These are phyloP conservation scores for Perizoma affinitatum DNA, from an alignment of 2,888 invertebrate genomes.

Conservation along the genomic window DNA sequence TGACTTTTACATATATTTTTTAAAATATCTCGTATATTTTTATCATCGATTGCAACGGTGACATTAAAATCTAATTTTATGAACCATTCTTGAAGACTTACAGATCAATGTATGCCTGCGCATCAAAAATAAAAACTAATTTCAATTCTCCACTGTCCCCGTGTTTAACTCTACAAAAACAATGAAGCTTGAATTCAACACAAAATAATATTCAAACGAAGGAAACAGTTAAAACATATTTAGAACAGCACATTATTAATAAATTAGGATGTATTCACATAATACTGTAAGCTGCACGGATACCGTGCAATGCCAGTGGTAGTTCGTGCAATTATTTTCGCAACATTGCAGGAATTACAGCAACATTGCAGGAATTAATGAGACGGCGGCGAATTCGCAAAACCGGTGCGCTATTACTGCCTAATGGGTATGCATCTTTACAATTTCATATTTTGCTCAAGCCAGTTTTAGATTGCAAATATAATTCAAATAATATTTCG, in stretches of 20 bases:
- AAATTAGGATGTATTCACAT: slow-evolving; percentile 21
- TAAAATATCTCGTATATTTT: too few relatives aligned
- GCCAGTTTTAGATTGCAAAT: slow-evolving; percentile 9
- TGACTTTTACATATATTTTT: too few relatives aligned
- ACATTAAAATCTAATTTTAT: too few relatives aligned
- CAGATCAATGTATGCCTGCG: too few relatives aligned
- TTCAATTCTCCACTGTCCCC: too few relatives aligned
- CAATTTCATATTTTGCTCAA: slow-evolving; percentile 13
- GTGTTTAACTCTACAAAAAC: too few relatives aligned
- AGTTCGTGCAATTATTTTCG: slow-evolving; percentile 20
- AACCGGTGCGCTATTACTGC: slow-evolving; percentile 14
- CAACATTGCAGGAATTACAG: slow-evolving; percentile 24
- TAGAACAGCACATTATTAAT: slow-evolving; percentile 1
- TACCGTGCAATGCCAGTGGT: slow-evolving; percentile 10
- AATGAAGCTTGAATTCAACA: too few relatives aligned
- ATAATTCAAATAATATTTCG: background rate
- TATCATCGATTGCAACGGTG: too few relatives aligned
- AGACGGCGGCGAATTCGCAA: slow-evolving; percentile 14
- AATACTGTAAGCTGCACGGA: slow-evolving; percentile 14
- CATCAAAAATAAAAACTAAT: too few relatives aligned
- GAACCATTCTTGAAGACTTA: too few relatives aligned
- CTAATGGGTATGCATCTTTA: slow-evolving; percentile 19
- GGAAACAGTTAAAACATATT: slow-evolving; percentile 2
- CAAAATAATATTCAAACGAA: too few relatives aligned
- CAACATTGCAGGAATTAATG: slow-evolving; percentile 21